Conservation (phyloP, 2,888 invertebrate species). For the Sinodicranocentrus sp. region DNA sequence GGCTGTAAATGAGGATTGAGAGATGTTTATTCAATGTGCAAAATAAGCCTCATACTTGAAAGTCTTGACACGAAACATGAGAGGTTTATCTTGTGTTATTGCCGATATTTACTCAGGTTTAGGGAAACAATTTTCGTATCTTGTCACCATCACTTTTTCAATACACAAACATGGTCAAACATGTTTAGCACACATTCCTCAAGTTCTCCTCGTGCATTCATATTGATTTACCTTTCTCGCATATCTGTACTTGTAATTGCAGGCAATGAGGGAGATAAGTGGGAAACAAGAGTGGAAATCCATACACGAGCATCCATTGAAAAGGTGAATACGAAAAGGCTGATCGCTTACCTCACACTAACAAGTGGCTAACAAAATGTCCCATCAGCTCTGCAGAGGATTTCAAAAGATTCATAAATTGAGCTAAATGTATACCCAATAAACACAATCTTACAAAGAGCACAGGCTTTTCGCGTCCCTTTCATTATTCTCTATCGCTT, state of each 20-base stretch:
- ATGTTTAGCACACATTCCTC: conserved; percentile 22
- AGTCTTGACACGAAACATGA: conserved; percentile 44
- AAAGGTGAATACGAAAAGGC: conserved; percentile 59
- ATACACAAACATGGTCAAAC: conserved; percentile 21
- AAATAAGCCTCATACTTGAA: too few relatives aligned
- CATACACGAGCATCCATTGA: conserved; percentile 59
- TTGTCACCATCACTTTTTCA: conserved; percentile 57
- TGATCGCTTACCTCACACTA: conserved; percentile 72
- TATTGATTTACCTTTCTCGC: too few relatives aligned
- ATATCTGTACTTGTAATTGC: conserved; percentile 53
- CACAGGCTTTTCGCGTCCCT: conserved; percentile 30
- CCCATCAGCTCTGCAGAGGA: conserved; percentile 26
- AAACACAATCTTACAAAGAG: conserved; percentile 39
- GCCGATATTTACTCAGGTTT: conserved; percentile 28
- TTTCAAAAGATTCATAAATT: conserved; percentile 55
- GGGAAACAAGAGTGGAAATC: conserved; percentile 69
- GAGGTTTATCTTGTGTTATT: conserved; percentile 17
- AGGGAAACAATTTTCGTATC: conserved; percentile 39
- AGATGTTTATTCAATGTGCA: too few relatives aligned
- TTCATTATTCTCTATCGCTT: too few relatives aligned
- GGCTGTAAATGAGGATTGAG: too few relatives aligned
- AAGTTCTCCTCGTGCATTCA: not conserved
- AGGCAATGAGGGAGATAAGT: conserved; percentile 64
- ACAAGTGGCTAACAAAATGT: conserved; percentile 70
- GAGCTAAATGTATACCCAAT: conserved; percentile 59